Percentiles rank a stretch among this genome's conserved stretches.
These are phyloP conservation scores for Xanthia togata DNA, from an alignment of 2,888 invertebrate species.

Conservation along the genomic window DNA sequence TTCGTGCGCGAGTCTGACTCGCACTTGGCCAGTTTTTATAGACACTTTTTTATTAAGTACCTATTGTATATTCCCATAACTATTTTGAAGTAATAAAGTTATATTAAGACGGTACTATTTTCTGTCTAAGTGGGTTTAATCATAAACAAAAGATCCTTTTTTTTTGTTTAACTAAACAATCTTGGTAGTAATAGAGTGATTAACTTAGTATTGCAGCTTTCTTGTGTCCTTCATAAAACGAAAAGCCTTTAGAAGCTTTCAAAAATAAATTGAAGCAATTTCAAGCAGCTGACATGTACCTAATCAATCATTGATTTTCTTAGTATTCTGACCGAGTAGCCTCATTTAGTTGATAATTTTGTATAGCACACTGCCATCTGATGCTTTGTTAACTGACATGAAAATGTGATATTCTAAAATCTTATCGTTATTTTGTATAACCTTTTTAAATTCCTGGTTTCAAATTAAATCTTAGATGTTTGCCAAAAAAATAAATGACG, in stretches of 20 bases:
- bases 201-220: not conserved
- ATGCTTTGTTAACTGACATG: not conserved
- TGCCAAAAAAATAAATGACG: not conserved
- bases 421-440: not conserved
- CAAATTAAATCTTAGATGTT: not conserved
- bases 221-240: not conserved
- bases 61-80: not conserved
- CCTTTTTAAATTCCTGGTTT: not conserved
- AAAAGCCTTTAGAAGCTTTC: not conserved
- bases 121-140: too few relatives aligned
- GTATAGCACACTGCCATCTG: not conserved
- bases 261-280: not conserved
- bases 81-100: not conserved
- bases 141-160: too few relatives aligned
- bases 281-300: not conserved
- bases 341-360: not conserved
- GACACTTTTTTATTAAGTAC: too few relatives aligned
- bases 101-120: not conserved
- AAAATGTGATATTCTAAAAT: not conserved
- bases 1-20: too few relatives aligned
- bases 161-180: not conserved
- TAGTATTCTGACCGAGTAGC: not conserved
- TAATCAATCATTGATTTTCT: not conserved
- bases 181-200: not conserved
- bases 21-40: too few relatives aligned